Percentiles rank a stretch among this genome's conserved stretches.
phyloP scores from a whole-genome alignment of 2,113 vertebrate species.

The Neolamprologus ventralis region DNA sequence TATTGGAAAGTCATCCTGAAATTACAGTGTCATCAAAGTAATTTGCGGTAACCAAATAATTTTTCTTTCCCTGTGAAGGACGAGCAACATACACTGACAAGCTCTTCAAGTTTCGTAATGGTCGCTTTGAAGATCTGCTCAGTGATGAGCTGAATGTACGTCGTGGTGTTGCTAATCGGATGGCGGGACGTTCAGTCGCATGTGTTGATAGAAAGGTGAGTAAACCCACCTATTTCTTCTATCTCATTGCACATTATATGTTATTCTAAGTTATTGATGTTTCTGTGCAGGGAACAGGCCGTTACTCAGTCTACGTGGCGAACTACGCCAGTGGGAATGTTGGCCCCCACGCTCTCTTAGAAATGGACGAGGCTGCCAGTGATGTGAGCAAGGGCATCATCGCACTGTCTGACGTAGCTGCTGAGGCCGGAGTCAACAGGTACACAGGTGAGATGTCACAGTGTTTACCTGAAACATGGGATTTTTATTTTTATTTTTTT shows the following conservation, averaged over 20 bases:
- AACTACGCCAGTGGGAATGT: constrained; percentile 88
- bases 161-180: constrained; percentile 78
- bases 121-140: constrained; percentile 88
- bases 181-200: constrained; percentile 90
- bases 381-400: constrained; percentile 78
- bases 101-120: constrained; percentile 89
- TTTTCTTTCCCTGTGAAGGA: constrained; percentile 60
- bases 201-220: constrained; percentile 88
- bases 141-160: constrained; percentile 81
- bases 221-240: not conserved
- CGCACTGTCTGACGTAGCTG: constrained; percentile 81
- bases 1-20: not conserved
- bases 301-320: constrained; percentile 88
- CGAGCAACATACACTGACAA: constrained; percentile 89
- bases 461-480: not conserved
- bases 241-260: not conserved
- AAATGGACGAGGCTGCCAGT: constrained; percentile 87
- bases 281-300: constrained; percentile 80
- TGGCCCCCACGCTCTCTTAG: constrained; percentile 85
- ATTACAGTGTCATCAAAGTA: not conserved
- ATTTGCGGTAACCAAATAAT: not conserved
- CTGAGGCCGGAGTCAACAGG: constrained; percentile 81
- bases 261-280: not conserved
- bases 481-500: not conserved
- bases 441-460: constrained; percentile 77